Conservation (phyloP, 2,888 invertebrate species). For the Sepiola atlantica region DNA sequence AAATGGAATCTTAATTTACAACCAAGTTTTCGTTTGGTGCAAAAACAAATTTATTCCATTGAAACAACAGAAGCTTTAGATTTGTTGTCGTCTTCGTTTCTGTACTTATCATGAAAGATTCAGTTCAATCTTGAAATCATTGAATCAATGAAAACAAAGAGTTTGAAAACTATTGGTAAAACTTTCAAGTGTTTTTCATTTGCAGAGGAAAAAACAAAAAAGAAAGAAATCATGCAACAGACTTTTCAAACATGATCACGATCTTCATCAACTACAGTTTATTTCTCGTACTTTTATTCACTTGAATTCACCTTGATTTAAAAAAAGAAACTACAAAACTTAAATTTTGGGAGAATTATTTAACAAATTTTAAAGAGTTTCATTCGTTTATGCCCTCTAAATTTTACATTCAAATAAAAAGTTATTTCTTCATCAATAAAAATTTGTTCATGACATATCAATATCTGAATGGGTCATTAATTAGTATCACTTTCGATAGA, state of each 20-base stretch:
- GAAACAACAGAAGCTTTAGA: background rate
- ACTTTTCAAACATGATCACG: background rate
- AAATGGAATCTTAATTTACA: background rate
- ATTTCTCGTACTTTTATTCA: background rate
- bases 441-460: background rate
- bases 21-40: background rate
- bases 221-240: background rate
- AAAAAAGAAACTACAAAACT: background rate
- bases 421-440: background rate
- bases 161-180: constrained; percentile 12
- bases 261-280: background rate
- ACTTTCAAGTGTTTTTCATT: background rate
- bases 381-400: background rate
- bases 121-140: background rate
- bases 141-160: constrained; percentile 9
- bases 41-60: background rate
- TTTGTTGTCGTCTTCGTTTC: background rate
- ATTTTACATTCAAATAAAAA: background rate
- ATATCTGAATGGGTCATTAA: background rate
- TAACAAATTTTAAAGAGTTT: background rate
- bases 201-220: background rate
- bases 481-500: background rate
- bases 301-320: background rate
- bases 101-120: background rate
- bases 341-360: background rate